phyloP scores from a whole-genome alignment of 2,888 invertebrate genomes.

The Papilio protenor region DNA sequence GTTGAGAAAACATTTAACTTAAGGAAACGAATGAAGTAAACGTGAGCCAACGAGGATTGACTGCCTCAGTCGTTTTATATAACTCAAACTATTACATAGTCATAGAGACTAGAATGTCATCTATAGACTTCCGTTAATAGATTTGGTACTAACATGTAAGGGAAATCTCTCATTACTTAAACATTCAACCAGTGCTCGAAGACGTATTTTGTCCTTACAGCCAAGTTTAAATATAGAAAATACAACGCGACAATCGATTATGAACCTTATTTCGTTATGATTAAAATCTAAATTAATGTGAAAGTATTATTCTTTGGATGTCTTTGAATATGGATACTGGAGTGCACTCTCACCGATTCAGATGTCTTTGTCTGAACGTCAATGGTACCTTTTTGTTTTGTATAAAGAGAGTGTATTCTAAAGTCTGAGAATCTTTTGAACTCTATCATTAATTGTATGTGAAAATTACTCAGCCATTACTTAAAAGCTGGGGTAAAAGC shows the following conservation, averaged over 20 bases:
- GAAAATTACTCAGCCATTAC: neutral
- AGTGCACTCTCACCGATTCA: slow-evolving; percentile 70
- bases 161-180: slow-evolving; percentile 56
- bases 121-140: neutral
- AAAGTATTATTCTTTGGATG: slow-evolving; percentile 27
- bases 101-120: slow-evolving; percentile 30
- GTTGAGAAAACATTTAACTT: neutral
- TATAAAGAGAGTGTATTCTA: neutral
- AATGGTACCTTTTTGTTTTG: slow-evolving; percentile 51
- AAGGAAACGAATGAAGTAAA: slow-evolving; percentile 36
- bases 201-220: slow-evolving; percentile 55
- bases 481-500: neutral
- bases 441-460: slow-evolving; percentile 9
- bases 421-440: slow-evolving; percentile 15
- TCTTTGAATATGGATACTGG: slow-evolving; percentile 61
- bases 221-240: slow-evolving; percentile 60
- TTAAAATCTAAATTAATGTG: slow-evolving; percentile 48
- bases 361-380: slow-evolving; percentile 63
- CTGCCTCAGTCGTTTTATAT: neutral
- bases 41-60: slow-evolving; percentile 14
- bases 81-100: slow-evolving; percentile 8
- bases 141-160: slow-evolving; percentile 31
- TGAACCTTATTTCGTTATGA: slow-evolving; percentile 46
- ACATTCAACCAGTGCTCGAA: slow-evolving; percentile 62
- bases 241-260: slow-evolving; percentile 43